phyloP scores from a whole-genome alignment of 2,113 vertebrate species.

The Neogobius melanostomus region DNA sequence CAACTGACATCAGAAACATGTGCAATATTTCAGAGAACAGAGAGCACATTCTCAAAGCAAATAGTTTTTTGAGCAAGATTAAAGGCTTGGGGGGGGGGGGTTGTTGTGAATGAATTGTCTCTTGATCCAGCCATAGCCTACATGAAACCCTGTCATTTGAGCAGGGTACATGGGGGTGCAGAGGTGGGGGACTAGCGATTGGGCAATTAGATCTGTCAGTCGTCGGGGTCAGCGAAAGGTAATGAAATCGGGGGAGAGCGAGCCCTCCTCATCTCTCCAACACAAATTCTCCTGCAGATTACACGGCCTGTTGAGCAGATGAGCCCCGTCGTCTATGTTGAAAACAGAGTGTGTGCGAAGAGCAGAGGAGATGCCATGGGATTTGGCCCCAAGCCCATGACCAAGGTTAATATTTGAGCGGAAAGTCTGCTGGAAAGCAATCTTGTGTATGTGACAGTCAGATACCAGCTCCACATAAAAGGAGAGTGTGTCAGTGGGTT shows the following conservation, averaged over 20 bases:
- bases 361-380: conserved; percentile 58
- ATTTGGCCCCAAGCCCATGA: conserved; percentile 66
- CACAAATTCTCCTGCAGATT: conserved; percentile 77
- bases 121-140: conserved; percentile 62
- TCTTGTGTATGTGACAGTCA: conserved; percentile 51
- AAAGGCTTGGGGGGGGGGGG: conserved; percentile 56
- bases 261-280: conserved; percentile 72
- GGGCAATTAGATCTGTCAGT: conserved; percentile 83
- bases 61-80: conserved; percentile 63
- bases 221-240: conserved; percentile 78
- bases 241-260: conserved; percentile 76
- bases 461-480: conserved; percentile 23
- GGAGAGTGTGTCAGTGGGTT: conserved; percentile 18
- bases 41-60: conserved; percentile 66
- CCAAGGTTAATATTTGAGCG: conserved; percentile 69
- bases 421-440: conserved; percentile 62
- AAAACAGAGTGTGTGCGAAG: conserved; percentile 64
- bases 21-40: conserved; percentile 58
- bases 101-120: conserved; percentile 64
- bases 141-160: conserved; percentile 70
- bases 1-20: conserved; percentile 19
- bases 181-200: conserved; percentile 67
- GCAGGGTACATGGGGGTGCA: conserved; percentile 57
- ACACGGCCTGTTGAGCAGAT: conserved; percentile 76
- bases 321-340: conserved; percentile 69